A percentile compares a stretch with the other conserved stretches of the same genome.
phyloP scores from a whole-genome alignment of 2,797 vertebrate species.

The Sylvilagus floridanus region DNA sequence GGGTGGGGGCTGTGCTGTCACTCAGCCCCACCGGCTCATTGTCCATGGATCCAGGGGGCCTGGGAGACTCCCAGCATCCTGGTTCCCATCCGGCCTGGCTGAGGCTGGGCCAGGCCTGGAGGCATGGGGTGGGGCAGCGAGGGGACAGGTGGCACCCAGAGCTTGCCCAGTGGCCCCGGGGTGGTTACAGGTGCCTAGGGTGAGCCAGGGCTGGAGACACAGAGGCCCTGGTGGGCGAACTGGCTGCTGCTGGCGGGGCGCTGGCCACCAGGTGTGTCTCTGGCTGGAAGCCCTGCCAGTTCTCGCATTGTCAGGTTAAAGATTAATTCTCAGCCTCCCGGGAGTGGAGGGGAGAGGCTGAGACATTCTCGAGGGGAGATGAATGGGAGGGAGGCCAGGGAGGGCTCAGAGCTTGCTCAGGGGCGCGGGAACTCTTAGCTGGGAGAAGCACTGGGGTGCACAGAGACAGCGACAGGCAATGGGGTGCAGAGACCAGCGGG shows the following conservation, averaged over 20 bases:
- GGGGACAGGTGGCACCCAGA: neutral
- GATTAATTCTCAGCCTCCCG: neutral
- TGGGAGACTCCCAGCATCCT: neutral
- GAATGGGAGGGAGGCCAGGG: accelerated
- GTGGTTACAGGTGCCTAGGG: neutral
- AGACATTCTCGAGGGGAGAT: neutral
- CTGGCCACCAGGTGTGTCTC: accelerated
- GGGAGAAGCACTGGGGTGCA: neutral
- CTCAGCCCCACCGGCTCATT: neutral
- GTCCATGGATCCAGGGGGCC: neutral
- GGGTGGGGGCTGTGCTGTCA: neutral
- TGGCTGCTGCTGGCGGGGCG: neutral
- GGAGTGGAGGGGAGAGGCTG: accelerated
- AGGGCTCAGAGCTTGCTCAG: neutral
- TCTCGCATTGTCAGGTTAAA: neutral
- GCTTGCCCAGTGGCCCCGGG: neutral
- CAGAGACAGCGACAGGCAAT: neutral
- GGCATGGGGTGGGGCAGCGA: neutral
- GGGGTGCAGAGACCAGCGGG: too few relatives aligned
- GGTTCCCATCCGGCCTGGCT: neutral
- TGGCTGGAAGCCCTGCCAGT: neutral
- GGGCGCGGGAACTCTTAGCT: neutral
- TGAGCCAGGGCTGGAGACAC: neutral
- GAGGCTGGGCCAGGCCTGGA: neutral
- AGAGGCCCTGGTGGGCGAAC: neutral